phyloP scores from a whole-genome alignment of 2,888 invertebrate genomes.

The Ariolimax columbianus region DNA sequence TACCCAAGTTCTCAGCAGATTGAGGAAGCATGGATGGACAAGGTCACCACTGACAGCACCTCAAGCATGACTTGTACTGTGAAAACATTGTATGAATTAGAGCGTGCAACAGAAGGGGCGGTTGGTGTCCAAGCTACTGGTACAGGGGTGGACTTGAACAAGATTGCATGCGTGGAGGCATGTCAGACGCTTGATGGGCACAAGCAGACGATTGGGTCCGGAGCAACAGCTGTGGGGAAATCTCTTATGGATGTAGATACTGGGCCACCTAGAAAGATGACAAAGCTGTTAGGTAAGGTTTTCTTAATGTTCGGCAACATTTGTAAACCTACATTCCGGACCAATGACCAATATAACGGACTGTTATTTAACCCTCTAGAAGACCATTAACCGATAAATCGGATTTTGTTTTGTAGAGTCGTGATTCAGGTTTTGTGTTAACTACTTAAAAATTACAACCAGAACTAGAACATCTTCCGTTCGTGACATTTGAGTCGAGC shows the following conservation, averaged over 20 bases:
- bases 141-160: neutral
- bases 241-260: neutral
- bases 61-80: neutral
- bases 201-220: neutral
- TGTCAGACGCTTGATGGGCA: neutral
- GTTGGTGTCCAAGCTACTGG: too few species aligned
- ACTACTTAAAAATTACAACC: too few species aligned
- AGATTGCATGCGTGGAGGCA: neutral
- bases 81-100: neutral
- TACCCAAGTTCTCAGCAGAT: slow-evolving; percentile 34
- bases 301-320: too few species aligned
- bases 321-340: neutral
- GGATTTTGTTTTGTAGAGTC: too few species aligned
- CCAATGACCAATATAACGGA: neutral
- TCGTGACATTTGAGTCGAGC: too few species aligned
- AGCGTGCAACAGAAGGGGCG: neutral
- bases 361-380: too few species aligned
- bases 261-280: slow-evolving; percentile 18
- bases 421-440: too few species aligned
- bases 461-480: too few species aligned
- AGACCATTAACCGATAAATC: too few species aligned
- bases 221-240: neutral
- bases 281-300: slow-evolving; percentile 8
- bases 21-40: neutral
- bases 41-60: neutral